Evolutionary conservation across 2,888 invertebrate species (phyloP).

Genomic region (Microctonus hyperodae): DNA sequence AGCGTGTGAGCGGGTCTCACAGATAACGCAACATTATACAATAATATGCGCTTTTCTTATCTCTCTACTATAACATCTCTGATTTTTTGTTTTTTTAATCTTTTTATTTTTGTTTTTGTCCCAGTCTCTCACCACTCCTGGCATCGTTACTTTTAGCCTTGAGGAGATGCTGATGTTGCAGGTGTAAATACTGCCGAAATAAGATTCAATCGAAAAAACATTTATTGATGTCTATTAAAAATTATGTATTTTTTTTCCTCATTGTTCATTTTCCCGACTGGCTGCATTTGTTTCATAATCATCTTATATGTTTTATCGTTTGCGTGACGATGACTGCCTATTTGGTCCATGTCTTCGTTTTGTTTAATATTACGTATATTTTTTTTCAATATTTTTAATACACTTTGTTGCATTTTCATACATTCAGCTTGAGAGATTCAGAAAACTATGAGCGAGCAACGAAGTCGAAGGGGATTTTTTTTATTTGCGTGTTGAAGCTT

Average conservation of each 20-base stretch:
- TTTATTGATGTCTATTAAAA: constrained; percentile 7
- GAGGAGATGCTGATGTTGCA: constrained; percentile 15
- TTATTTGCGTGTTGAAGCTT: constrained; percentile 8
- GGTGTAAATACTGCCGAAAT: constrained; percentile 37
- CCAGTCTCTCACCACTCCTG: constrained; percentile 37
- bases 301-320: constrained; percentile 30
- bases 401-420: constrained; percentile 30
- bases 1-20: constrained; percentile 51
- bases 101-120: constrained; percentile 15
- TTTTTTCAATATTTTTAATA: constrained; percentile 21
- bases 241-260: constrained; percentile 23
- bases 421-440: constrained; percentile 38
- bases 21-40: constrained; percentile 15
- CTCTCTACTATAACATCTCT: constrained; percentile 1
- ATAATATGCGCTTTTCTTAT: constrained; percentile 12
- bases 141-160: constrained; percentile 19
- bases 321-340: constrained; percentile 36
- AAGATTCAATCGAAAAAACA: constrained; percentile 32
- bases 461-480: constrained; percentile 43
- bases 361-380: constrained; percentile 1
- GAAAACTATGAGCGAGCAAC: constrained; percentile 49
- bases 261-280: constrained; percentile 29
- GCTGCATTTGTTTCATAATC: constrained; percentile 20
- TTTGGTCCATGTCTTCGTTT: constrained; percentile 39
- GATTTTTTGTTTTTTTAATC: constrained; percentile 17